Base-by-base conservation (phyloP, 2,888 invertebrate genomes). In the Phaedon cochleariae region DNA sequence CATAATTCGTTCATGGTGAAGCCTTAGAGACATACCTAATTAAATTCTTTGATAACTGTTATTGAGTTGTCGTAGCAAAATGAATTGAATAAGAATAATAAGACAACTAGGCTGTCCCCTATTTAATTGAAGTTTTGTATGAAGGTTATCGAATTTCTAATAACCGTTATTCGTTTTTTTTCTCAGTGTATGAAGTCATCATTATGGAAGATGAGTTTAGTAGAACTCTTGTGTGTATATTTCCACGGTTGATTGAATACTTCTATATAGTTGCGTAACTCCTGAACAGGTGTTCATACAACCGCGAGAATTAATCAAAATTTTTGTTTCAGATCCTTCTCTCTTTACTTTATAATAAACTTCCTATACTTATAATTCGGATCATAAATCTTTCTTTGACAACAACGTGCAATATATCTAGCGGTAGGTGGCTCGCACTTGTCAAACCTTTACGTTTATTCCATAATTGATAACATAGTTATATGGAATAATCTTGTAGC, bases 381-480 rank as follows among this genome's bases (percentile, higher is more conserved):
- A 26, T 57, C 9, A 57, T 57, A 37, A 45, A 41, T 57, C 41
- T 41, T 45, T 57, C 45, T 45, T 45, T 41, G 46, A 7, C 41
- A 41, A 15, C 41, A 57, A 6, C 45, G 46, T 45, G 46, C 5
- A 37, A 57, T 57, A 45, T 26, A 45, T 57, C 29, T 21, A 22
- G 26, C 59, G 46, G 51, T 59, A 59, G 59, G 51, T 59, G 59
- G 59, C 59, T 31, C n/a, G 51, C n/a, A 59, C 41, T 49, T 59
- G 59, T 59, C 51, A 59, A 48, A 34, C 15, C 17, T 59, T 37
- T 34, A 59, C 49, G 59, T 59, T 59, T 18, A 59, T 59, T 15
- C 21, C 51, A 41, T 51, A 59, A 59, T 59, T 49, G 46, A 21
- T 59, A 59, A 49, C 41, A 55, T 22, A 21, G 41, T 34, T 55